Base-by-base conservation (phyloP, 53 echinoderm and acorn worm species). In the Paracentrotus lividus region DNA sequence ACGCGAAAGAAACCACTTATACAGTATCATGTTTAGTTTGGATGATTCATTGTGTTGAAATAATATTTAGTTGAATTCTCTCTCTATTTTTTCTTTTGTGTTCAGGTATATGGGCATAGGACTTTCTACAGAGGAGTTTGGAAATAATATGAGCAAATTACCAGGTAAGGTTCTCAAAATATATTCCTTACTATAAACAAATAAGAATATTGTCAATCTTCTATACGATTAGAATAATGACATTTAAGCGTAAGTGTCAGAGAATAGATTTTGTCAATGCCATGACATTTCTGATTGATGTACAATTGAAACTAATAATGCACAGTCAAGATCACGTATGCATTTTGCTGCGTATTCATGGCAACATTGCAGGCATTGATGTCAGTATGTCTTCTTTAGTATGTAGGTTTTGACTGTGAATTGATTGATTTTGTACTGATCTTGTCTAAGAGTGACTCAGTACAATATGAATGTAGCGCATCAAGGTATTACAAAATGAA, bases 21-120 rank as follows among this genome's bases (percentile, higher is more conserved):
- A n/a, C n/a, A n/a, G n/a, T n/a, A n/a, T n/a, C n/a, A n/a, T n/a
- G n/a, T n/a, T n/a, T n/a, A n/a, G 23, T 81, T 81, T 2, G 1
- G 1, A 67, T 67, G 4, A 5, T 29, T n/a, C 26, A 31, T 45
- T 0, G 36, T 72, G 34, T 36, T 38, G 38, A 14, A 72, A 31
- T 72, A 40, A 36, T 40, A 40, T 18, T 18, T n/a, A n/a, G n/a
- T n/a, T n/a, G n/a, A n/a, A n/a, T n/a, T 38, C 75, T 75, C 36
- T 68, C 38, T 75, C 33, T 29, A 32, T 60, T 88, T 57, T 92
- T 33, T 94, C 51, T 55, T 68, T 66, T 86, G 5, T 94, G n/a
- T 76, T 45, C 93, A 99, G 99, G 90, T 99, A 99, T 89, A 99
- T 99, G 97, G 99, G 97, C 49, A 97, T 99, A 59, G 99, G 99